Conservation (phyloP, 30 jellyfish, hydroid and myxozoan genomes). For the Catostylus mosaicus region DNA sequence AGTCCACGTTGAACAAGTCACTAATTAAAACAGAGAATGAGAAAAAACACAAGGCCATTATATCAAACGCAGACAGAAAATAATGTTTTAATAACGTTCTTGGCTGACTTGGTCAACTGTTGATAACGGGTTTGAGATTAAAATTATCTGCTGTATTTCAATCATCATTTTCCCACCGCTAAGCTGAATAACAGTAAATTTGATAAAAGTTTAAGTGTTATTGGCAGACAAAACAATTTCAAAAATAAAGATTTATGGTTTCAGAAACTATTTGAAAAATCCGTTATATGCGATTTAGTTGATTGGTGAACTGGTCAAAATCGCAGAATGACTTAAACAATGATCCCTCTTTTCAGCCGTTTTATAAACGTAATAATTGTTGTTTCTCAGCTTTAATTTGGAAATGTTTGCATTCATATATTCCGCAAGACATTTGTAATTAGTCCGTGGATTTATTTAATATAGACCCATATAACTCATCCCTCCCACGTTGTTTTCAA, state of each 20-base stretch:
- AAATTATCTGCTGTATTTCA: background rate
- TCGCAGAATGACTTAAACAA: background rate
- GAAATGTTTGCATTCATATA: background rate
- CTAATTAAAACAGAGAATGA: too few relatives aligned
- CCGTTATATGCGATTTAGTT: background rate
- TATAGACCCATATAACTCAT: background rate
- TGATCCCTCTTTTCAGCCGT: background rate
- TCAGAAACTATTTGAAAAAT: background rate
- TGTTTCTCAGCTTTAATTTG: background rate
- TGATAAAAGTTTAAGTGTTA: background rate
- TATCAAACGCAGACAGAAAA: too few relatives aligned
- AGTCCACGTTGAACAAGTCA: too few relatives aligned
- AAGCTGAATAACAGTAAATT: background rate
- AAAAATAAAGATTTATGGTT: background rate
- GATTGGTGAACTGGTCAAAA: background rate
- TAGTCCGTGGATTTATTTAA: background rate
- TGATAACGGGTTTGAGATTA: constrained; percentile 1
- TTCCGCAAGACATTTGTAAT: background rate
- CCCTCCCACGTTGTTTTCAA: background rate
- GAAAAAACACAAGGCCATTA: too few relatives aligned
- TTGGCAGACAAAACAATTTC: background rate
- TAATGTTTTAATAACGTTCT: too few relatives aligned
- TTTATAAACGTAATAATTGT: too few relatives aligned
- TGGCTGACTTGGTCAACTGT: background rate
- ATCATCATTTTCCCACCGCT: background rate